These are phyloP conservation scores for Meloe dianella DNA, from an alignment of 2,888 invertebrate species.

Conservation along the genomic window DNA sequence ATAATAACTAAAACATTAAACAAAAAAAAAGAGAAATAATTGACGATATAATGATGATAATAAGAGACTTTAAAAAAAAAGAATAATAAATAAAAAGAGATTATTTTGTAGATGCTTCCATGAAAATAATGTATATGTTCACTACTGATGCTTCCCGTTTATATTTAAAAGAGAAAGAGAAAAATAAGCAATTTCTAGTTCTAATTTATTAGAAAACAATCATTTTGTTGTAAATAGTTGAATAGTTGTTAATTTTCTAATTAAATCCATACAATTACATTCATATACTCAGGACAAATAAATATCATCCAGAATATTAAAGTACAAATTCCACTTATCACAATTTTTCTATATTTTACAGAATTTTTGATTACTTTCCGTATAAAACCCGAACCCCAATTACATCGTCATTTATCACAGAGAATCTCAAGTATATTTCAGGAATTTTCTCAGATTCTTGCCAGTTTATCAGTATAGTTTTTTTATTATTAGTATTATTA, in stretches of 20 bases:
- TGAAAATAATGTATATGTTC: conserved; percentile 35
- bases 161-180: conserved; percentile 25
- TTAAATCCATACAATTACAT: conserved; percentile 39
- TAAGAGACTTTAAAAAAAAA: conserved; percentile 35
- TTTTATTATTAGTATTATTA: conserved; percentile 28
- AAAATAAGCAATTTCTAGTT: conserved; percentile 34
- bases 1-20: conserved; percentile 41
- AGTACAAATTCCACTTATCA: conserved; percentile 49
- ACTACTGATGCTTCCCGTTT: conserved; percentile 51
- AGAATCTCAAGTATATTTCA: conserved; percentile 26
- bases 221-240: conserved; percentile 36
- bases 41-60: conserved; percentile 6
- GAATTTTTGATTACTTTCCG: conserved; percentile 24
- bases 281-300: conserved; percentile 29
- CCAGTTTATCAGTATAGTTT: conserved; percentile 39
- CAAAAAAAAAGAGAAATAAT: too few relatives aligned
- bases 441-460: conserved; percentile 42
- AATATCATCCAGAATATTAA: conserved; percentile 45
- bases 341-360: conserved; percentile 26
- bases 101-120: conserved; percentile 53
- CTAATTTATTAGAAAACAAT: conserved; percentile 13
- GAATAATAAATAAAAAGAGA: conserved; percentile 30
- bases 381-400: not conserved
- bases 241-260: conserved; percentile 36
- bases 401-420: not conserved